A percentile compares a stretch with the other conserved stretches of the same genome.
These are phyloP conservation scores for Lissonota sp. DNA, from an alignment of 2,888 invertebrate species.

Conservation along the genomic window DNA sequence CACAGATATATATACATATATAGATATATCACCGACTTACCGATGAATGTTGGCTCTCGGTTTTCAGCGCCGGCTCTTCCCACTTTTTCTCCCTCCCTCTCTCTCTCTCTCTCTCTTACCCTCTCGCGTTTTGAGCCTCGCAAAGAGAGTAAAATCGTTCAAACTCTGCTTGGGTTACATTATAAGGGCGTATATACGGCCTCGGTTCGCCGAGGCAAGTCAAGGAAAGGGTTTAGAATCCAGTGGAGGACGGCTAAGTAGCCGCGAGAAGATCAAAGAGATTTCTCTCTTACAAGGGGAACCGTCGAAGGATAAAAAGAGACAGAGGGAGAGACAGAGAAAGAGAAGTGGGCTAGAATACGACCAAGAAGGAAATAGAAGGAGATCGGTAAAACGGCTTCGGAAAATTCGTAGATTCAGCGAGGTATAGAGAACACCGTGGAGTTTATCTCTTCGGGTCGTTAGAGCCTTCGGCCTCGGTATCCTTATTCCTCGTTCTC, in stretches of 20 bases:
- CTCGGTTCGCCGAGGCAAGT: conserved; percentile 33
- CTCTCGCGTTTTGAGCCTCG: conserved; percentile 11
- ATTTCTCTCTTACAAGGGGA: conserved; percentile 56
- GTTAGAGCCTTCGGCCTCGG: conserved; percentile 9
- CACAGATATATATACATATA: neutral
- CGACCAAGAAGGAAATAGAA: conserved; percentile 23
- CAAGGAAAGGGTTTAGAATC: conserved; percentile 53
- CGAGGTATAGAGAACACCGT: conserved; percentile 34
- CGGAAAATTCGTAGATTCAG: conserved; percentile 38
- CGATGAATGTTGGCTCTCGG: no score
- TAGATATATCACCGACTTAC: neutral
- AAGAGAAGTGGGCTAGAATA: conserved; percentile 26
- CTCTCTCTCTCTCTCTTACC: no score
- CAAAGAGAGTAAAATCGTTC: conserved; percentile 53
- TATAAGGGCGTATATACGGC: conserved; percentile 38
- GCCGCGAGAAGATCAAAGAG: conserved; percentile 74
- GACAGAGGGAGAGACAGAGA: conserved; percentile 33
- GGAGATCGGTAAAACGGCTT: conserved; percentile 21
- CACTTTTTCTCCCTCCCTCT: no score
- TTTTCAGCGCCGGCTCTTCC: no score
- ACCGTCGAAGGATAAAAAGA: conserved; percentile 26
- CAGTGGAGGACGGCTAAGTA: conserved; percentile 68
- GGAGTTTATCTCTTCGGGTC: conserved; percentile 42
- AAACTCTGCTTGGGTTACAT: conserved; percentile 32
- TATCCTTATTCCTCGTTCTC: conserved; percentile 23